phyloP scores from a whole-genome alignment of 2,797 vertebrate genomes.

The Falco rusticolus region DNA sequence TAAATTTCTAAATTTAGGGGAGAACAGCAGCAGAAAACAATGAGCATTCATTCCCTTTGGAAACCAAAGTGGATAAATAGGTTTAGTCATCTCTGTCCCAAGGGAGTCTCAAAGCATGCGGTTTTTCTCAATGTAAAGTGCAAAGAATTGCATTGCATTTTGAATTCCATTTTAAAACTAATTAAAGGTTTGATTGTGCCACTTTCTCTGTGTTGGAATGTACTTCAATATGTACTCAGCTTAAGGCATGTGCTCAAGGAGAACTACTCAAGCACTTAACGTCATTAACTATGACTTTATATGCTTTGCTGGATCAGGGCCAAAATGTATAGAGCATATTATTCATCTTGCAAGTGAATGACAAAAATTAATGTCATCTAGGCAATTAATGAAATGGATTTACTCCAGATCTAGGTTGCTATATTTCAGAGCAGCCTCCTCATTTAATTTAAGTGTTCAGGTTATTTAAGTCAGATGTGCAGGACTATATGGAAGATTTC shows the following conservation, averaged over 20 bases:
- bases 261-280: constrained; percentile 27
- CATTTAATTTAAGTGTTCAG: background rate
- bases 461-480: background rate
- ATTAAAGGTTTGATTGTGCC: constrained; percentile 62
- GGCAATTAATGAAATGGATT: constrained; percentile 55
- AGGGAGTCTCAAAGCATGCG: constrained; percentile 5
- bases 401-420: background rate
- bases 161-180: constrained; percentile 58
- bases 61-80: constrained; percentile 62
- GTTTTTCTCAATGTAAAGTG: constrained; percentile 38
- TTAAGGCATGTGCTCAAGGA: constrained; percentile 11
- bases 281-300: constrained; percentile 46
- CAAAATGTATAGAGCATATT: background rate
- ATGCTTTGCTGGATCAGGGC: background rate
- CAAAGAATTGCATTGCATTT: constrained; percentile 57
- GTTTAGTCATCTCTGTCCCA: constrained; percentile 51
- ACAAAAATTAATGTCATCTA: constrained; percentile 26
- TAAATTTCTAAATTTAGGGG: constrained; percentile 33
- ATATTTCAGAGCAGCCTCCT: background rate
- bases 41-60: background rate
- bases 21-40: constrained; percentile 32
- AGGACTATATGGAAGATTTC: background rate
- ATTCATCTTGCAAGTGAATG: constrained; percentile 14
- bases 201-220: constrained; percentile 15
- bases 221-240: background rate